Evolutionary conservation across 2,888 invertebrate species (phyloP).

Genomic region (Lepidocyrtoides sp.): DNA sequence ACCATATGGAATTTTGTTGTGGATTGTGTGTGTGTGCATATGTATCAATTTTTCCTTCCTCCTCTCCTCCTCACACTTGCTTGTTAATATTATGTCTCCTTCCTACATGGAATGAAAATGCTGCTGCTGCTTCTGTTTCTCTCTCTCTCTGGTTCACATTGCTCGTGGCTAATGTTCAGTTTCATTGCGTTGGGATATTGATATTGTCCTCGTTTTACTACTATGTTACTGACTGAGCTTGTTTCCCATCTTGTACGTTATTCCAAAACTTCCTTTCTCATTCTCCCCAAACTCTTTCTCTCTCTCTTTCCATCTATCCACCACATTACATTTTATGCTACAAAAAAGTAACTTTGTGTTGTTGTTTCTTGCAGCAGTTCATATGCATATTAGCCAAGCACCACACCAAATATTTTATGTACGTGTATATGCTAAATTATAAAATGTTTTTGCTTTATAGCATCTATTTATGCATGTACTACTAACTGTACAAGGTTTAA

Average conservation of each 20-base stretch:
- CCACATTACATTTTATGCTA: slow-evolving; percentile 45
- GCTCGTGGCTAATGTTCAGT: slow-evolving; percentile 58
- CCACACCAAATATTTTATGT: neutral
- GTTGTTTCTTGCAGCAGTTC: slow-evolving; percentile 11
- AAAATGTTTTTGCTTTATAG: too few species aligned
- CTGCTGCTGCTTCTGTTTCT: neutral
- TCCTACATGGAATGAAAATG: neutral
- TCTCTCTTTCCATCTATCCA: neutral
- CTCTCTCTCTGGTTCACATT: neutral
- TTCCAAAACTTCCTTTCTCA: neutral
- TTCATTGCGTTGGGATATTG: slow-evolving; percentile 67
- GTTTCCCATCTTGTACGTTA: slow-evolving; percentile 54
- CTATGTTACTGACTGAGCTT: slow-evolving; percentile 26
- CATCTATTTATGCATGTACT: too few species aligned
- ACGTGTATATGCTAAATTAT: neutral
- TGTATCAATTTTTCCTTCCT: slow-evolving; percentile 19
- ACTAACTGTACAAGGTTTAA: neutral
- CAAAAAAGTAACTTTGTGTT: slow-evolving; percentile 21
- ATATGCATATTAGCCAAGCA: neutral
- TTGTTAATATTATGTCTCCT: neutral
- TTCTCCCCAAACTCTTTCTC: slow-evolving; percentile 1
- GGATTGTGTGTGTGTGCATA: slow-evolving; percentile 28
- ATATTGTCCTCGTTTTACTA: slow-evolving; percentile 70
- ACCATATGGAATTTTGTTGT: slow-evolving; percentile 69
- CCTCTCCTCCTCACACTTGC: slow-evolving; percentile 35